Conservation (phyloP, 2,113 vertebrate species). For the Papio anubis region DNA sequence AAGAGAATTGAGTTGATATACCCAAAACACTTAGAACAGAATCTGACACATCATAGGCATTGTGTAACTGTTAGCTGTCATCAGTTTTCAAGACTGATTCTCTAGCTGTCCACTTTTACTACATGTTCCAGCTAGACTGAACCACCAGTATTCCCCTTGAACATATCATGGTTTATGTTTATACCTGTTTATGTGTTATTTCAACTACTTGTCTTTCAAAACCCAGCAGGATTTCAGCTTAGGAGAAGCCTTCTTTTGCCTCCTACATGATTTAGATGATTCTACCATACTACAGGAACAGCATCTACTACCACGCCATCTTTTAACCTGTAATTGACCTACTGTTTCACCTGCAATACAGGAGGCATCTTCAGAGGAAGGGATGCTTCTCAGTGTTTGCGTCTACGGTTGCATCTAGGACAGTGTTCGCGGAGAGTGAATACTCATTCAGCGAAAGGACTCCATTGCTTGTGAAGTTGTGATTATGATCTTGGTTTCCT, state of each 20-base stretch:
- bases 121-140: too few relatives aligned
- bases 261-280: background rate
- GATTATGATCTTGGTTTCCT: background rate
- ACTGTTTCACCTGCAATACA: background rate
- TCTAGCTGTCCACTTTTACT: background rate
- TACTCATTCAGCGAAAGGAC: background rate
- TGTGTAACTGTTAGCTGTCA: background rate
- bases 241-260: background rate
- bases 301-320: background rate
- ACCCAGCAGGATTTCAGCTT: background rate
- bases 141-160: too few relatives aligned
- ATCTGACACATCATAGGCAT: background rate
- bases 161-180: background rate
- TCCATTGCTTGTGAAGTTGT: background rate
- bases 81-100: background rate
- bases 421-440: background rate
- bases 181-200: background rate
- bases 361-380: background rate
- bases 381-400: background rate
- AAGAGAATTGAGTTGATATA: background rate
- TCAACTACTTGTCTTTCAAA: background rate
- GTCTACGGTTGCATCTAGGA: background rate
- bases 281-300: accelerated
- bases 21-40: background rate
- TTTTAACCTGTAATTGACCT: background rate